Percentiles rank a stretch among this genome's conserved stretches.
phyloP scores from a whole-genome alignment of 2,797 vertebrate species.

The Lepus oiostolus region DNA sequence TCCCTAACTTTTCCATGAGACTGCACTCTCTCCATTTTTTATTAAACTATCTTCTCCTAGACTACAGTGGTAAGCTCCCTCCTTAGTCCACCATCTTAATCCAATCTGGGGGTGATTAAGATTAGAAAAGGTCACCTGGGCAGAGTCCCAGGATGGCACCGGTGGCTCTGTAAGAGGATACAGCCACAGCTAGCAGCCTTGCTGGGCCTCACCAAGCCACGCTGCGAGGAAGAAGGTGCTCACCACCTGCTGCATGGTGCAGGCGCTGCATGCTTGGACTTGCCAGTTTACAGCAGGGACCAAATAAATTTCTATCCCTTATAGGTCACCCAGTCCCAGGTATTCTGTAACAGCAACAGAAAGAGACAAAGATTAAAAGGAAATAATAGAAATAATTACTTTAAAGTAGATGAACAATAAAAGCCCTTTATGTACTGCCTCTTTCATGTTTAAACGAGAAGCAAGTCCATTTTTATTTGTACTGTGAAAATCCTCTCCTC shows the following conservation, averaged over 20 bases:
- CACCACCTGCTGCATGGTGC: neutral
- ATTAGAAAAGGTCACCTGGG: neutral
- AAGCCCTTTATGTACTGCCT: neutral
- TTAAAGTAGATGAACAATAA: constrained; percentile 8
- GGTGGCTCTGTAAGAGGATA: neutral
- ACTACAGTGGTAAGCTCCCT: no score
- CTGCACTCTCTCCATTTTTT: no score
- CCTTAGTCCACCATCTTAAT: no score
- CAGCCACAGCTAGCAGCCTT: neutral
- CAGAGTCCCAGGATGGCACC: neutral
- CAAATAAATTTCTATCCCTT: neutral
- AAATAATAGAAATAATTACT: constrained; percentile 29
- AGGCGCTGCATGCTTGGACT: neutral
- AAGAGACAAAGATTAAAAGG: neutral
- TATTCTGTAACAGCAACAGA: neutral
- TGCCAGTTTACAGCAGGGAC: neutral
- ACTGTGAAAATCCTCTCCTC: constrained; percentile 1
- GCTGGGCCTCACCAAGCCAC: neutral
- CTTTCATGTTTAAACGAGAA: neutral
- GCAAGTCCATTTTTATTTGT: constrained; percentile 26
- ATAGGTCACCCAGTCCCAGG: neutral
- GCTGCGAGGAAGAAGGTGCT: neutral
- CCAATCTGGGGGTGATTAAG: neutral
- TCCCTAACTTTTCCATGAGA: no score
- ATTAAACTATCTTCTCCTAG: no score